Conservation (phyloP, 2,888 invertebrate genomes). For the Cephonodes hylas region DNA sequence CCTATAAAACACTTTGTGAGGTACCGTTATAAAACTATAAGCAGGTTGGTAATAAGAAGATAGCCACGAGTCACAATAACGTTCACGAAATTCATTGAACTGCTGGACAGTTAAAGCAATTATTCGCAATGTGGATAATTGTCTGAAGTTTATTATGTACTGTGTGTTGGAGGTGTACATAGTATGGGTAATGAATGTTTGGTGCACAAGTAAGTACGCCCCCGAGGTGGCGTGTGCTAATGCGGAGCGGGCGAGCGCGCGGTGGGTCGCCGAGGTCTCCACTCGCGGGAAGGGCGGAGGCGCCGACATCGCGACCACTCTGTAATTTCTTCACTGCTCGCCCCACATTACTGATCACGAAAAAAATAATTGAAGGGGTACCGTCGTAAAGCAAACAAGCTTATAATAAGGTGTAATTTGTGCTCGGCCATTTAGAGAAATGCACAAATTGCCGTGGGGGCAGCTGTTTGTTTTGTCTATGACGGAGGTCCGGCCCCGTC, state of each 20-base stretch:
- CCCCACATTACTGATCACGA: slow-evolving; percentile 77
- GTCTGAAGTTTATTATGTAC: no score
- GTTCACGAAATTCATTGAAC: no score
- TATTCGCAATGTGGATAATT: no score
- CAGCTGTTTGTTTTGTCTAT: slow-evolving; percentile 82
- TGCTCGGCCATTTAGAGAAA: slow-evolving; percentile 81
- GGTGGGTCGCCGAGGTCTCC: slow-evolving; percentile 32
- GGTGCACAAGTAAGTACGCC: slow-evolving; percentile 10
- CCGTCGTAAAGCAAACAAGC: slow-evolving; percentile 81
- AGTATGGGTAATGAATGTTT: neutral
- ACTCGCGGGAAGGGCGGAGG: slow-evolving; percentile 57
- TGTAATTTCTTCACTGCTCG: slow-evolving; percentile 79
- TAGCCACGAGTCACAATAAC: no score
- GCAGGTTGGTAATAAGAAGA: no score
- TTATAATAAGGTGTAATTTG: slow-evolving; percentile 82
- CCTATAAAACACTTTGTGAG: no score
- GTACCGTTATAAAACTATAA: no score
- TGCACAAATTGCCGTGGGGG: slow-evolving; percentile 76
- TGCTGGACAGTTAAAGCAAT: no score
- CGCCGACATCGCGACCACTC: slow-evolving; percentile 67
- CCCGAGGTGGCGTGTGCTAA: slow-evolving; percentile 39
- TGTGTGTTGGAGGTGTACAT: neutral
- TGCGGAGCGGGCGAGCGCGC: slow-evolving; percentile 30
- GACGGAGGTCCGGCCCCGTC: slow-evolving; percentile 73
- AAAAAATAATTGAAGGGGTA: slow-evolving; percentile 80